phyloP scores from a whole-genome alignment of 2,113 vertebrate species.

The Semicossyphus pulcher region DNA sequence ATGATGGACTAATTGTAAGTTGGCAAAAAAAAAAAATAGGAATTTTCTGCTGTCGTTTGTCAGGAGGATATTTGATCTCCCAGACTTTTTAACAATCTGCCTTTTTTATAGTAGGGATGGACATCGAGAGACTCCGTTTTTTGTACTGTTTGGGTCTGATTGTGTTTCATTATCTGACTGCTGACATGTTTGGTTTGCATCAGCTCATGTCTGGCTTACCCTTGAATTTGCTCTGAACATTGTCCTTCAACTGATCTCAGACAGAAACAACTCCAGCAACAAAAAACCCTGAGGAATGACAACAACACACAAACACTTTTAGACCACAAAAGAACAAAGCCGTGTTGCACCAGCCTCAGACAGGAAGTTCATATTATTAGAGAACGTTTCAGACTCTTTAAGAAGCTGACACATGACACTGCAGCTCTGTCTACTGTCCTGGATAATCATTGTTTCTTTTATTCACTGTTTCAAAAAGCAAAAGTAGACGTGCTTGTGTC shows the following conservation, averaged over 20 bases:
- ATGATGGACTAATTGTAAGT: too few relatives aligned
- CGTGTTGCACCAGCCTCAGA: not conserved
- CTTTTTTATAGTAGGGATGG: too few relatives aligned
- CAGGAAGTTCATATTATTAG: not conserved
- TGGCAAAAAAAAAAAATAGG: too few relatives aligned
- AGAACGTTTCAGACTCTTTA: not conserved
- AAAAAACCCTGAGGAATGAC: not conserved
- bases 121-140: not conserved
- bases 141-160: not conserved
- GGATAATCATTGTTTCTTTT: not conserved
- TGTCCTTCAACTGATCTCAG: not conserved
- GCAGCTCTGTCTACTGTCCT: not conserved
- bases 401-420: not conserved
- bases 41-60: too few relatives aligned
- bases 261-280: too few relatives aligned
- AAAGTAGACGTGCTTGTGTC: not conserved
- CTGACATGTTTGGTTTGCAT: not conserved
- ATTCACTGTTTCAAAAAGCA: not conserved
- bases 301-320: not conserved
- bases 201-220: not conserved
- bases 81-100: too few relatives aligned
- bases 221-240: not conserved
- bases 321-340: not conserved
- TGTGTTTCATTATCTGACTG: not conserved
- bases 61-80: too few relatives aligned